Conservation (phyloP, 2,888 invertebrate species). For the Drosophila limbata region DNA sequence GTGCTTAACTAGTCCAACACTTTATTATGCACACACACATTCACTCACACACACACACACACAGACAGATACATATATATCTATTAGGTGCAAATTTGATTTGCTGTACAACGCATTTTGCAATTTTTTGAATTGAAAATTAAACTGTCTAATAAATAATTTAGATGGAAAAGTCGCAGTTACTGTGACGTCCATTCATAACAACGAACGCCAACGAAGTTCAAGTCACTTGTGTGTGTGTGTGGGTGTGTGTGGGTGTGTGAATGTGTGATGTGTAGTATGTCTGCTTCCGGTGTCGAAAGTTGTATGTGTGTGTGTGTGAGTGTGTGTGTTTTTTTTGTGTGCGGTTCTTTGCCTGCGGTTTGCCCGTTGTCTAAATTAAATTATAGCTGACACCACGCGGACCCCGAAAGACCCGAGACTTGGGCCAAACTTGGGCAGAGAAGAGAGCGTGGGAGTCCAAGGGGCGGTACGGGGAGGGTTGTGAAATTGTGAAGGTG, state of each 20-base stretch:
- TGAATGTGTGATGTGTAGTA: slow-evolving; percentile 11
- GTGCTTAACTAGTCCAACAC: slow-evolving; percentile 1
- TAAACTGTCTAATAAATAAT: slow-evolving; percentile 66
- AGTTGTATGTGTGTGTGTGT: slow-evolving; percentile 19
- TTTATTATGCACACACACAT: slow-evolving; percentile 4
- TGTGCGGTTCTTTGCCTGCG: slow-evolving; percentile 40
- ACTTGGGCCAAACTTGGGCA: neutral
- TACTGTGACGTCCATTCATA: slow-evolving; percentile 41
- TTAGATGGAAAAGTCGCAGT: slow-evolving; percentile 42
- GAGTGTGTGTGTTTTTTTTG: slow-evolving; percentile 3
- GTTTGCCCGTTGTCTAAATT: slow-evolving; percentile 65
- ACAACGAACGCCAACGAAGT: slow-evolving; percentile 34
- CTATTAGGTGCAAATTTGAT: slow-evolving; percentile 36
- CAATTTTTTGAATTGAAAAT: slow-evolving; percentile 56
- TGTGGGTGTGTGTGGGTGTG: neutral
- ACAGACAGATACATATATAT: slow-evolving; percentile 3
- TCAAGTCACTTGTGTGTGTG: slow-evolving; percentile 23
- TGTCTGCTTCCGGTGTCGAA: slow-evolving; percentile 37
- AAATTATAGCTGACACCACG: slow-evolving; percentile 64
- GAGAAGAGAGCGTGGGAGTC: neutral
- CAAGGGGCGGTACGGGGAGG: neutral
- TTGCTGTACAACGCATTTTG: slow-evolving; percentile 43
- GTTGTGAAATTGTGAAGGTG: neutral
- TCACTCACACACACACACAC: neutral
- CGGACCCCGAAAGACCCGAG: slow-evolving; percentile 23